Base-by-base conservation (phyloP, 2,888 invertebrate genomes). In the Podotricha telesiphe region DNA sequence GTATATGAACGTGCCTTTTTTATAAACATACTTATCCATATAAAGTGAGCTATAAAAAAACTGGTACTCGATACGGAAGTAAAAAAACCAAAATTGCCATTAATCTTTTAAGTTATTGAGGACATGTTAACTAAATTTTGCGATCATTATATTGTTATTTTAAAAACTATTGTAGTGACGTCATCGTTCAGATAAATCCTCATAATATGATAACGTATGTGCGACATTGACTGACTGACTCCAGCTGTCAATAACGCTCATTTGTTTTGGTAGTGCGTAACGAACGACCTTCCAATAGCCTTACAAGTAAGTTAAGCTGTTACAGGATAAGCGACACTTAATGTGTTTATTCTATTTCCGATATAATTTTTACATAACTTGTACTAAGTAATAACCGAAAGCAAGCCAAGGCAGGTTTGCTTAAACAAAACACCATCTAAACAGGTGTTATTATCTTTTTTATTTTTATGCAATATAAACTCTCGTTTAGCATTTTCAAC, bases 61-160 rank as follows among this genome's bases (percentile, higher is more conserved):
- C n/a, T 22, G 45, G n/a, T 45, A 22, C 45, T 59, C 28, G n/a
- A 45, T 59, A 59, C 59, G 59, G 59, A 59, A 45, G 17, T 59
- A 45, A 22, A 42, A 20, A 42, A n/a, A n/a, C n/a, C 10, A 22
- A 59, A 22, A 28, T n/a, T 53, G n/a, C 2, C 53, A n/a, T 34
- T 28, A 51, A 42, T 42, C 10, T 20, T 20, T 15, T 40, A 58
- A 40, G n/a, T 40, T 58, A 15, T 40, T 42, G n/a, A 58, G 20
- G 37, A 42, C n/a, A 22, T 20, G 15, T 19, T 58, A 22, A 20
- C 20, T 20, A 42, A 37, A 40, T 8, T 42, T 40, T 17, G 3
- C 20, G 2, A 28, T 28, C 0, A 53, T 28, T 28, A 15, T 28
- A n/a, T 53, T 8, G 20, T 53, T 53, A 53, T 53, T 8, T n/a